These are phyloP conservation scores for Pan troglodytes DNA, from an alignment of 2,113 vertebrate genomes.

Conservation along the genomic window DNA sequence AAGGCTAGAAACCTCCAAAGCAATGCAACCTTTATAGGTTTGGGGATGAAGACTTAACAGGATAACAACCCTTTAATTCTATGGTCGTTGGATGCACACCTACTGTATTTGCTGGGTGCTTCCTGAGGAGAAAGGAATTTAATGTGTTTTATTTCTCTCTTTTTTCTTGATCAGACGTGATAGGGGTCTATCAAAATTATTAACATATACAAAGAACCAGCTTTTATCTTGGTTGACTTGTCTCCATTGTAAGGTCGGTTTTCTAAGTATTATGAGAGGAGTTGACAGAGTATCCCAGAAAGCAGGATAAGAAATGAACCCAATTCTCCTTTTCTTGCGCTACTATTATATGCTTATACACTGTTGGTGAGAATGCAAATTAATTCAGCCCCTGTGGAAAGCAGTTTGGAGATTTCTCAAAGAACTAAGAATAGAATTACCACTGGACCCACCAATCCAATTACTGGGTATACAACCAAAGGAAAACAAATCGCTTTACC, in stretches of 20 bases:
- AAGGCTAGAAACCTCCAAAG: background rate
- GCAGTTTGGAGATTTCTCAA: too few species aligned
- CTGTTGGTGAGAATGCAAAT: too few species aligned
- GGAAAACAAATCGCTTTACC: too few species aligned
- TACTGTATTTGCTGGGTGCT: background rate
- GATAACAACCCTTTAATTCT: background rate
- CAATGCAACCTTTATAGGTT: background rate
- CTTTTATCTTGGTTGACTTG: background rate
- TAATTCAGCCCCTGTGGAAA: too few species aligned
- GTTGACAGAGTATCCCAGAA: background rate
- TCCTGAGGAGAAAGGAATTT: background rate
- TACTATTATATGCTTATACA: too few species aligned
- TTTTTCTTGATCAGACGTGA: background rate
- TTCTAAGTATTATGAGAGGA: background rate
- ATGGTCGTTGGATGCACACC: background rate
- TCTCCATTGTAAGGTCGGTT: background rate
- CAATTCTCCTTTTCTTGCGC: background rate
- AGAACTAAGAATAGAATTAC: too few species aligned
- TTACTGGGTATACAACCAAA: too few species aligned
- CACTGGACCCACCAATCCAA: too few species aligned
- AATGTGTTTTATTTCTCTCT: background rate
- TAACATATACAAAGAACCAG: background rate
- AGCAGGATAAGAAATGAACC: background rate
- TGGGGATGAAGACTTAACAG: background rate
- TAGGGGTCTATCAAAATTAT: background rate